Conservation (phyloP, 2,797 vertebrate genomes). For the Clarias fuscus region DNA sequence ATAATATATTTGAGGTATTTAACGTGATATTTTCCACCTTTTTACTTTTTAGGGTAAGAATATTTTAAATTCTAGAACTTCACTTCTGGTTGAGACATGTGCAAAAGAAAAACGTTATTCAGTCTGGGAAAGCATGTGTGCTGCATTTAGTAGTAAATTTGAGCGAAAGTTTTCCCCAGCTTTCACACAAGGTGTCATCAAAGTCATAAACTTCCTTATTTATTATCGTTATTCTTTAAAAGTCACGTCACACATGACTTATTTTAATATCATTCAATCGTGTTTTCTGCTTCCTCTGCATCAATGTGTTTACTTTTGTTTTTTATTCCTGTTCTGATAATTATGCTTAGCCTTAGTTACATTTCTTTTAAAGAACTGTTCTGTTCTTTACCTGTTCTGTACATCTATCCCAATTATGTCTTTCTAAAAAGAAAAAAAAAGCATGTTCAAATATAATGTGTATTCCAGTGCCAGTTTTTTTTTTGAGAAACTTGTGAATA, state of each 20-base stretch:
- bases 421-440: background rate
- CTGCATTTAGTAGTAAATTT: background rate
- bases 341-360: background rate
- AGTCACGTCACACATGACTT: background rate
- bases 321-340: background rate
- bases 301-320: background rate
- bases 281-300: background rate
- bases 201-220: background rate
- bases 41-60: background rate
- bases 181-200: background rate
- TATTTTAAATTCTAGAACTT: background rate
- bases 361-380: too few relatives aligned
- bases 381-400: too few relatives aligned
- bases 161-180: background rate
- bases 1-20: too few relatives aligned
- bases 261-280: background rate
- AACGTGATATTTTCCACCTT: background rate
- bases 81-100: background rate
- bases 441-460: background rate
- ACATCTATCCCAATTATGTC: background rate
- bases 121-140: background rate
- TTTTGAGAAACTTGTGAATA: background rate
- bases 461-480: background rate
- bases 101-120: background rate
- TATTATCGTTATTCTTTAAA: background rate